Percentiles rank a stretch among this genome's conserved stretches.
These are phyloP conservation scores for Nycticebus coucang DNA, from an alignment of 2,113 vertebrate species.

Conservation along the genomic window DNA sequence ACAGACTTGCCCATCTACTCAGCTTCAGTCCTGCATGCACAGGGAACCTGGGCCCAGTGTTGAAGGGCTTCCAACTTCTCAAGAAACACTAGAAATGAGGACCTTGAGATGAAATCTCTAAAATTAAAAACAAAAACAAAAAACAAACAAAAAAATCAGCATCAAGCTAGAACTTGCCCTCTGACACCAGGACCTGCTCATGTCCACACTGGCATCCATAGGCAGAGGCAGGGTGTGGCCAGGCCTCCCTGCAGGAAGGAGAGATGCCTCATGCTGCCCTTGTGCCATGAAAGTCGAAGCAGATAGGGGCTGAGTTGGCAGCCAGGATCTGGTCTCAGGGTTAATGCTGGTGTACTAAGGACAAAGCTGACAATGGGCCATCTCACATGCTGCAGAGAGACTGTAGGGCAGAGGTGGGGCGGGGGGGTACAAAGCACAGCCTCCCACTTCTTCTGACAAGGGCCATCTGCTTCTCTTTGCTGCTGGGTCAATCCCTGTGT, in stretches of 20 bases:
- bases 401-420: background rate
- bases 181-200: background rate
- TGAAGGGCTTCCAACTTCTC: background rate
- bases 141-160: background rate
- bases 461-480: background rate
- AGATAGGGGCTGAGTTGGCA: background rate
- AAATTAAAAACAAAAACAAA: background rate
- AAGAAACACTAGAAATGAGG: background rate
- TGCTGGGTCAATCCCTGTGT: background rate
- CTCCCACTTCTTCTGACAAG: background rate
- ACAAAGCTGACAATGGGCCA: background rate
- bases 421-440: background rate
- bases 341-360: background rate
- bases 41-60: background rate
- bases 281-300: background rate
- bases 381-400: too few species aligned
- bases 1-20: background rate
- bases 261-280: background rate
- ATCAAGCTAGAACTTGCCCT: background rate
- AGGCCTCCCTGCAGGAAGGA: background rate
- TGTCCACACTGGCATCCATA: rapidly evolving
- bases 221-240: background rate
- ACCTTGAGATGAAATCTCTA: background rate
- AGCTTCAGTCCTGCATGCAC: background rate
- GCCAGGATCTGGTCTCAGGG: background rate